Base-by-base conservation (phyloP, 2,888 invertebrate genomes). In the Eupithecia dodoneata region DNA sequence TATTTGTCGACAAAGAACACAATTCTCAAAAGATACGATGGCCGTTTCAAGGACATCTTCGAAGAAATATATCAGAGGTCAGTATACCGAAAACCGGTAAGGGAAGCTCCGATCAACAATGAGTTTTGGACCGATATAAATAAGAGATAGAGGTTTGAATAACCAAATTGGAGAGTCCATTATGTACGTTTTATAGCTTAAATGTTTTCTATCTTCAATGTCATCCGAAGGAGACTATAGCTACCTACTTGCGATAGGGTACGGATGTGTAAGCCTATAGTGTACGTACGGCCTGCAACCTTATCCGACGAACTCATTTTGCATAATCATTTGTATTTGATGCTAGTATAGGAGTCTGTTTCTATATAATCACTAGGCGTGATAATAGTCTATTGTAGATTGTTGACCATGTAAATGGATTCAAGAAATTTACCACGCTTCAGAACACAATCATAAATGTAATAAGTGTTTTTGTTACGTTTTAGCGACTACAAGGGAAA, bases 1-100 rank as follows among this genome's bases (percentile, higher is more conserved):
- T 98, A 98, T 91, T 91, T 98, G 89, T 98, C 98, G 77, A 98
- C 98, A 6, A 98, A 98, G 93, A 98, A 98, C 91, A 98, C 98
- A 2, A 98, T 98, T 86, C 94, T 98, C 72, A 98, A 98, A 92
- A 96, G 95, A 81, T 98, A 98, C 88, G 98, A 98, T 89, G 98
- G 98, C 15, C 96, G 98, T 44, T 98, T 98, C 94, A 98, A 98
- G 94, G 98, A 98, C 89, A 98, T 98, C 84, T 98, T 98, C 93
- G 97, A 98, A 94, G 98, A 98, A 89, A 96, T 98, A 85, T 98
- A 96, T 91, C 97, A 98, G 83, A 96, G 96, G 97, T 97, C 80
- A 94, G 86, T 81, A 74, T 44, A 72, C 76, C 42, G 71, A 75
- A 73, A 80, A 79, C 77, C 73, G 76, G 76, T 77, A 77, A 55